A percentile compares a stretch with the other conserved stretches of the same genome.
Conservation (phyloP, 2,797 vertebrate species). For the Anguilla pacifica region DNA sequence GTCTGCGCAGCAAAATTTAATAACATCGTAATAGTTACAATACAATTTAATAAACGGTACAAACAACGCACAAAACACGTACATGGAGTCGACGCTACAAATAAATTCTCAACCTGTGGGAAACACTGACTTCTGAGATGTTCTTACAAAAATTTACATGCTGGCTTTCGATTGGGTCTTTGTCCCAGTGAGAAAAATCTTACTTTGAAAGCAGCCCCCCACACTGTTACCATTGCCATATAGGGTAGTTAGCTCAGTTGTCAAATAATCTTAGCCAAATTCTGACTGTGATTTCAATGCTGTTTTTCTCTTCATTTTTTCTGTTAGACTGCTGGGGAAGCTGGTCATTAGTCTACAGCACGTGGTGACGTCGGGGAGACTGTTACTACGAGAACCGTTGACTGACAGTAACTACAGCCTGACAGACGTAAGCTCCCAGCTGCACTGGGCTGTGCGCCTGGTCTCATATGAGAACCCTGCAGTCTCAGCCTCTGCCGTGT, state of each 20-base stretch:
- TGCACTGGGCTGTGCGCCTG: neutral
- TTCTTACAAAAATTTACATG: neutral
- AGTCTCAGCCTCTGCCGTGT: neutral
- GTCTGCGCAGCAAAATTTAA: no score
- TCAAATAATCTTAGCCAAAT: neutral
- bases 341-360: constrained; percentile 88
- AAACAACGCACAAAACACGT: no score
- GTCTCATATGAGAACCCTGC: neutral
- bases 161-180: neutral
- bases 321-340: constrained; percentile 79
- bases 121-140: neutral
- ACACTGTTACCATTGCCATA: neutral
- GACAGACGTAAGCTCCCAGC: constrained; percentile 74
- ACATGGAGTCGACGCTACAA: no score
- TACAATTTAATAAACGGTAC: no score
- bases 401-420: constrained; percentile 79
- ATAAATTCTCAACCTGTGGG: no score
- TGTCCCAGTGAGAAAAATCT: neutral
- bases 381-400: constrained; percentile 81
- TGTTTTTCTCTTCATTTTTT: constrained; percentile 34
- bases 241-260: neutral
- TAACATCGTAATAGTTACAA: no score
- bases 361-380: constrained; percentile 74
- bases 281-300: neutral
- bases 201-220: neutral